A percentile compares a stretch with the other conserved stretches of the same genome.
These are phyloP conservation scores for Parnassius mnemosyne DNA, from an alignment of 2,888 invertebrate species.

Conservation along the genomic window DNA sequence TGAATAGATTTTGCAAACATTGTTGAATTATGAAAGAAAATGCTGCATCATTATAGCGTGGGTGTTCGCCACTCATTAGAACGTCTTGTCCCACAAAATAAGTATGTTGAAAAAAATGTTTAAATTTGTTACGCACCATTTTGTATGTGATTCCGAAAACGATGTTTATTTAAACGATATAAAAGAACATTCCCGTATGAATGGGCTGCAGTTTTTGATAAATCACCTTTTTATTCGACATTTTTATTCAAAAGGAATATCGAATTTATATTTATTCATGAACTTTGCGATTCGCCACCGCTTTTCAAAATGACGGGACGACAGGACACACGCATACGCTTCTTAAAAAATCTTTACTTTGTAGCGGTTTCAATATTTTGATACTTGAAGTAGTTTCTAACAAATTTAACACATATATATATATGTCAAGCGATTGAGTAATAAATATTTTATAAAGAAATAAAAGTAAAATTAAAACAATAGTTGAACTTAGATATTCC, in stretches of 20 bases:
- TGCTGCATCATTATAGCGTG: conserved; percentile 63
- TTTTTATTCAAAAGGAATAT: conserved; percentile 73
- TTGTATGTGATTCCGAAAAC: conserved; percentile 71
- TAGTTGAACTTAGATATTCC: no score
- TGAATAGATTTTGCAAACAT: conserved; percentile 37
- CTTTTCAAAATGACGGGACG: conserved; percentile 52
- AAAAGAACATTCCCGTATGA: conserved; percentile 61
- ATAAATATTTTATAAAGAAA: no score
- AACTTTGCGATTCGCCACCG: conserved; percentile 76
- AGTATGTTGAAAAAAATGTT: conserved; percentile 43
- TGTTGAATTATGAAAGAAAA: conserved; percentile 43
- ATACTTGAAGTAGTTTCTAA: conserved; percentile 29
- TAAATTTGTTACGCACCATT: conserved; percentile 64
- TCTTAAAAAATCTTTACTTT: conserved; percentile 48
- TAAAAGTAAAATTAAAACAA: no score
- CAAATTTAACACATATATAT: not conserved
- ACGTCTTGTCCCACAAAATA: conserved; percentile 65
- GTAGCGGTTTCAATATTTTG: conserved; percentile 31
- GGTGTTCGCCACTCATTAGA: conserved; percentile 78
- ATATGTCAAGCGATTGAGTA: no score
- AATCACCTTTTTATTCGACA: conserved; percentile 75
- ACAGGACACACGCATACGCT: conserved; percentile 48
- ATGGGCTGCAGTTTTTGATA: conserved; percentile 71
- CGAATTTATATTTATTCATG: conserved; percentile 77
- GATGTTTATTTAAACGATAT: conserved; percentile 78